phyloP scores from a whole-genome alignment of 1,140 invertebrate species.

The Scaptodrosophila lebanonensis region DNA sequence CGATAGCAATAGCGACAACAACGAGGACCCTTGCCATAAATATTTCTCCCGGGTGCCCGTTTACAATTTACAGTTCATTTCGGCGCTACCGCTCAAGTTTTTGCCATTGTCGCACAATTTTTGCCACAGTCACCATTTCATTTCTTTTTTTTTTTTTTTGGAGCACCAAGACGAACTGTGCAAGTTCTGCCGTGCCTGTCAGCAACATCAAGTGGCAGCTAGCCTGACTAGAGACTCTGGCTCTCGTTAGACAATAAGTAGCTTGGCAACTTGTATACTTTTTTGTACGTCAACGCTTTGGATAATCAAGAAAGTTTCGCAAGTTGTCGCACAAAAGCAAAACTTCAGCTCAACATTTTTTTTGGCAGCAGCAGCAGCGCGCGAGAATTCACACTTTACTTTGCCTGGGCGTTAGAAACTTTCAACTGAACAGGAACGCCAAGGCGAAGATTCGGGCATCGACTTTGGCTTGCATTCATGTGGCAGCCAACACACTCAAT shows the following conservation, averaged over 20 bases:
- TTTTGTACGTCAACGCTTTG: conserved; percentile 68
- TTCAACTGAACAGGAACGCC: too few relatives aligned
- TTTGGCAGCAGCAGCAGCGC: conserved; percentile 6
- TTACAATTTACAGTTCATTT: conserved; percentile 70
- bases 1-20: conserved; percentile 12
- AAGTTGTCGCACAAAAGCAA: conserved; percentile 63
- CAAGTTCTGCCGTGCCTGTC: conserved; percentile 70
- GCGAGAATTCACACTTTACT: conserved; percentile 56
- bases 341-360: conserved; percentile 44
- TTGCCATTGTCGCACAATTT: conserved; percentile 41
- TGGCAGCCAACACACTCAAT: conserved; percentile 42
- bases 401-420: neutral
- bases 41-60: conserved; percentile 61
- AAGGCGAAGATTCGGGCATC: conserved; percentile 4
- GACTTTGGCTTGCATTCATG: conserved; percentile 50
- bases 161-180: conserved; percentile 17
- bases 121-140: conserved; percentile 65
- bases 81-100: neutral
- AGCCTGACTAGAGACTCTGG: conserved; percentile 7
- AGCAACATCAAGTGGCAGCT: conserved; percentile 49
- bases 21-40: conserved; percentile 44
- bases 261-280: conserved; percentile 64
- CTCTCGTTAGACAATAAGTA: conserved; percentile 71
- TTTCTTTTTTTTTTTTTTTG: conserved; percentile 32
- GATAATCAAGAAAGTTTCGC: conserved; percentile 70